Base-by-base conservation (phyloP, 2,888 invertebrate species). In the Gortyna flavago region DNA sequence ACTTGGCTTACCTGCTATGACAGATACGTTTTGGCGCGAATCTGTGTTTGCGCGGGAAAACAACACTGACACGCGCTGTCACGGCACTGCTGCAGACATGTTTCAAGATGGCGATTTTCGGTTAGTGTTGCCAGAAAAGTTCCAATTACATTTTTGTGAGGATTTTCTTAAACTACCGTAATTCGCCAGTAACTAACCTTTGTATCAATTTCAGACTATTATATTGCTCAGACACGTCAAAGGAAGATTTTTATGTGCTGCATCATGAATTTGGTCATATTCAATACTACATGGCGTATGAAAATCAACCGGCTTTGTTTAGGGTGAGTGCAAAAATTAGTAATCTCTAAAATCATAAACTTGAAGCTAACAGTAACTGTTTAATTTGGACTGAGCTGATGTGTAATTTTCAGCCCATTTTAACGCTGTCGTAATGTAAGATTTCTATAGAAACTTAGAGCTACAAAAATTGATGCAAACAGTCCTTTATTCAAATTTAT, bases 191-290 rank as follows among this genome's bases (percentile, higher is more conserved):
- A 25, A 35, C 11, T 35, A 25, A 25, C 4, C 5, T 11, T 66
- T 35, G 2, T 18, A 21, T 72, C 48, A 0, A 32, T 72, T 97
- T 70, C 89, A 97, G 98, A 84, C 96, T 98, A 85, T 91, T 98
- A 54, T 97, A 98, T 89, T 98, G 98, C 88, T 97, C 97, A 0
- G 96, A 96, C 35, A 94, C 95, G 2, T 96, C 95, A 0, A 96
- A 97, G 89, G 97, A 97, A 85, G 97, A 98, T 89, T 97, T 98
- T 70, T 97, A 97, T 82, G 97, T 97, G 0, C 94, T 98, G 2
- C 97, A 98, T 87, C 98, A 98, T 91, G 98, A 98, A 91, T 97
- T 98, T 95, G 98, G 98, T 0, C 98, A 98, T 85, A 97, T 98
- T 57, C 97, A 98, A 69, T 98, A 98, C 89, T 98, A 97, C 87